These are phyloP conservation scores for Aethes cnicana DNA, from an alignment of 2,888 invertebrate species.

Conservation along the genomic window DNA sequence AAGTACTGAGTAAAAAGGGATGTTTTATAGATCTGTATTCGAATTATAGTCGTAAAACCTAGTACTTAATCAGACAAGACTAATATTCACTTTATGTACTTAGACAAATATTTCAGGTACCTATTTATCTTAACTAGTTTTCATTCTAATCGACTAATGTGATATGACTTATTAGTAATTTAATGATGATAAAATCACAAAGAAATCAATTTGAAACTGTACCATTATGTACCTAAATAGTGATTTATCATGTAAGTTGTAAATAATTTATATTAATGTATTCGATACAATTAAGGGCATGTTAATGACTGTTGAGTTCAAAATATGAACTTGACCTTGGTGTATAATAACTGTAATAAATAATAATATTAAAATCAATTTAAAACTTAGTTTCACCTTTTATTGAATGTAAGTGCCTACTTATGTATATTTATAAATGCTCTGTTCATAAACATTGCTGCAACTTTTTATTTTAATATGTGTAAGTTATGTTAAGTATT, in stretches of 20 bases:
- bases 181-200: constrained; percentile 4
- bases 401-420: no score
- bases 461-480: background rate
- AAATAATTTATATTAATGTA: constrained; percentile 28
- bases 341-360: constrained; percentile 3
- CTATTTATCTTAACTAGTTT: no score
- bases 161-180: constrained; percentile 24
- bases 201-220: constrained; percentile 9
- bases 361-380: constrained; percentile 2
- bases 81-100: no score
- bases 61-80: no score
- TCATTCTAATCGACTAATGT: constrained; percentile 31
- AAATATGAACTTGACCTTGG: background rate
- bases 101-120: no score
- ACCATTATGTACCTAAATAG: constrained; percentile 5
- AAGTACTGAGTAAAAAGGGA: no score
- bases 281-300: constrained; percentile 14
- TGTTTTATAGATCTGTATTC: no score
- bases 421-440: no score
- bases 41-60: no score
- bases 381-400: background rate
- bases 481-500: background rate
- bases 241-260: constrained; percentile 20
- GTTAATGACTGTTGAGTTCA: constrained; percentile 8
- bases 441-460: background rate